Conservation (phyloP, 1,140 invertebrate genomes). For the Limonius californicus region DNA sequence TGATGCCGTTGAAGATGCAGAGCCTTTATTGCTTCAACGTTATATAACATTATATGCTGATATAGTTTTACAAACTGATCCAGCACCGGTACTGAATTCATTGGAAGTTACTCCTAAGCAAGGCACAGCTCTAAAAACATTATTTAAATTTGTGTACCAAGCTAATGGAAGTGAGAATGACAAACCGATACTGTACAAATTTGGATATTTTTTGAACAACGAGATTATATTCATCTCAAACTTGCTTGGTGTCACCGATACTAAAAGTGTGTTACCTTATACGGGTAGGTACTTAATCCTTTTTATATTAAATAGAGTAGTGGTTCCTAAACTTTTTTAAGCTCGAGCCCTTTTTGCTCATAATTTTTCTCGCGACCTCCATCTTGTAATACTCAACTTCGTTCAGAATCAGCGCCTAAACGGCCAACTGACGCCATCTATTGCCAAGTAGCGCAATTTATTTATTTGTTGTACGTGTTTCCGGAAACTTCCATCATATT, state of each 20-base stretch:
- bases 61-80: neutral
- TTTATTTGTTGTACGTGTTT: too few species aligned
- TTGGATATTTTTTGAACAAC: conserved; percentile 23
- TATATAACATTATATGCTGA: conserved; percentile 10
- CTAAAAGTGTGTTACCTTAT: conserved; percentile 23
- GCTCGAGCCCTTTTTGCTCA: too few species aligned
- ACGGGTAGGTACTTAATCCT: neutral
- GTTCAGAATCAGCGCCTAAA: too few species aligned
- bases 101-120: neutral
- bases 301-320: too few species aligned
- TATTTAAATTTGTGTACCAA: neutral
- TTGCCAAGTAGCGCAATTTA: too few species aligned
- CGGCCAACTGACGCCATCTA: too few species aligned
- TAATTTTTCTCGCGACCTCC: too few species aligned
- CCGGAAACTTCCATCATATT: too few species aligned
- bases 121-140: conserved; percentile 16
- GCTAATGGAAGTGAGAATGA: neutral
- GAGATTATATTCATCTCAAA: conserved; percentile 18
- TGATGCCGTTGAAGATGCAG: conserved; percentile 8
- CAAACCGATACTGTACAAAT: conserved; percentile 20
- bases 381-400: too few species aligned
- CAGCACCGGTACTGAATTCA: neutral
- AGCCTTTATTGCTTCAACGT: neutral
- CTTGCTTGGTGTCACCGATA: conserved; percentile 11
- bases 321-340: too few species aligned